These are phyloP conservation scores for Brachyistius frenatus DNA, from an alignment of 2,113 vertebrate genomes.

Conservation along the genomic window DNA sequence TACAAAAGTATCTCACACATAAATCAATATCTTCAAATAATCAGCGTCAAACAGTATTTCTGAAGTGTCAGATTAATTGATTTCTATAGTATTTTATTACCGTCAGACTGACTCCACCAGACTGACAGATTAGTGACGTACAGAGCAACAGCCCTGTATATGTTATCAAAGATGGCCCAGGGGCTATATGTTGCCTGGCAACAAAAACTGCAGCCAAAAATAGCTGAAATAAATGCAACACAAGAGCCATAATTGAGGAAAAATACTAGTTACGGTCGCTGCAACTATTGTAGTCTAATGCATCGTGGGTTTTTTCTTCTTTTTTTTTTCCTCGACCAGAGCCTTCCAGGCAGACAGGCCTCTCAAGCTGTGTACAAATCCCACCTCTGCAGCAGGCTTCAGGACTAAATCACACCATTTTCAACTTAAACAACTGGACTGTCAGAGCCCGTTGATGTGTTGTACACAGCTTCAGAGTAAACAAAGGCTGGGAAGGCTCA, in stretches of 20 bases:
- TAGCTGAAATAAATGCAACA: conserved; percentile 35
- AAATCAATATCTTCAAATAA: not conserved
- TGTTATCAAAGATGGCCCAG: conserved; percentile 10
- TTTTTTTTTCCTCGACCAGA: conserved; percentile 1
- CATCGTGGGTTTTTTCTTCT: not conserved
- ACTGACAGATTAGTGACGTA: not conserved
- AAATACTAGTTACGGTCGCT: conserved; percentile 17
- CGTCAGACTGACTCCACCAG: conserved; percentile 4
- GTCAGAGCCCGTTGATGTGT: not conserved
- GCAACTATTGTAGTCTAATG: not conserved
- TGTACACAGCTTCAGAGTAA: conserved; percentile 10
- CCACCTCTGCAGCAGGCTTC: not conserved
- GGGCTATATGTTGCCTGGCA: conserved; percentile 60
- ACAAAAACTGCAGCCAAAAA: conserved; percentile 49
- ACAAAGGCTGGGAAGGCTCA: not conserved
- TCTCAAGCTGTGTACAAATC: not conserved
- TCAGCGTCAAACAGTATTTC: conserved; percentile 3
- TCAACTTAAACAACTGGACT: not conserved
- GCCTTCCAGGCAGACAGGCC: conserved; percentile 10
- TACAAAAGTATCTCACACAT: conserved; percentile 15
- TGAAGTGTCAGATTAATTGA: not conserved
- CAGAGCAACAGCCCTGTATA: conserved; percentile 17
- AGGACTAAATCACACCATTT: not conserved
- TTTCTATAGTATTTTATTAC: not conserved
- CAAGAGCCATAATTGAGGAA: conserved; percentile 17